These are phyloP conservation scores for Ploceus nigricollis DNA, from an alignment of 2,113 vertebrate species.

Conservation along the genomic window DNA sequence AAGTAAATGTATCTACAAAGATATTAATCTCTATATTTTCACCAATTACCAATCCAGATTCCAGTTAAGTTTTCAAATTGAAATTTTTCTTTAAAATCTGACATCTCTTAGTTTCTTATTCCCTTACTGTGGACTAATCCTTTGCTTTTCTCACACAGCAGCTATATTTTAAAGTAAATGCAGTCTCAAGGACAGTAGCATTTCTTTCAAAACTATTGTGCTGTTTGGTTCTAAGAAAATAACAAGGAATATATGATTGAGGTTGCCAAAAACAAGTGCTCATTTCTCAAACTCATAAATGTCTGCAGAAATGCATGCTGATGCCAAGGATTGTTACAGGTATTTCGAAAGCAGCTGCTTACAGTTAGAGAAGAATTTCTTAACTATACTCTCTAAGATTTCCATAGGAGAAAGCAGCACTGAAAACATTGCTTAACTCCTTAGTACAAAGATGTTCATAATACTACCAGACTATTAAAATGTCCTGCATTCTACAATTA, in stretches of 20 bases:
- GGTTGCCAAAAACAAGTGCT: not conserved
- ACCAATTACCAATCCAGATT: not conserved
- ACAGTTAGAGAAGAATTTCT: not conserved
- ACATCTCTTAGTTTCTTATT: not conserved
- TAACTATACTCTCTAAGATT: not conserved
- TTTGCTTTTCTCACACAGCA: not conserved
- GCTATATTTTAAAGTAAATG: not conserved
- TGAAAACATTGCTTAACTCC: not conserved
- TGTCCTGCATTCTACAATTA: not conserved
- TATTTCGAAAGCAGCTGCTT: not conserved
- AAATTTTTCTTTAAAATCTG: not conserved
- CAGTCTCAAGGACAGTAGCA: not conserved
- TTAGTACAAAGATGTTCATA: not conserved
- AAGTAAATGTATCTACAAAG: not conserved
- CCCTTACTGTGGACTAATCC: not conserved
- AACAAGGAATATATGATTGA: not conserved
- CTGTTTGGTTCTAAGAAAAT: not conserved
- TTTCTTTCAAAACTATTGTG: not conserved
- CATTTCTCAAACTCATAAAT: not conserved
- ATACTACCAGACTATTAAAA: not conserved
- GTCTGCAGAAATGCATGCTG: not conserved
- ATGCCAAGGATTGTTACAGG: not conserved
- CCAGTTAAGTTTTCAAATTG: not conserved
- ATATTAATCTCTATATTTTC: not conserved
- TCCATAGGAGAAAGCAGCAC: not conserved